Base-by-base conservation (phyloP, 2,888 invertebrate genomes). In the Drosophila ustulata region DNA sequence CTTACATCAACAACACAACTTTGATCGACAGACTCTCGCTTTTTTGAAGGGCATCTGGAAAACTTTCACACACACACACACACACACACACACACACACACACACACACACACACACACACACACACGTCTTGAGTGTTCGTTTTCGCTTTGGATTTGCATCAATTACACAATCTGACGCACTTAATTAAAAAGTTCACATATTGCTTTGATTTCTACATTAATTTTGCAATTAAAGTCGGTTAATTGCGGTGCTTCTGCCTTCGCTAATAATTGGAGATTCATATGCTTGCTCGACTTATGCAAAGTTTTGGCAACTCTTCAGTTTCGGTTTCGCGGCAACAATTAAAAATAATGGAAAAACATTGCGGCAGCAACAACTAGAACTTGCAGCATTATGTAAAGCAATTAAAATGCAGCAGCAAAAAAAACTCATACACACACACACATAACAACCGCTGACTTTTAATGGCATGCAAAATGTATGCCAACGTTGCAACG, bases 291-390 rank as follows among this genome's bases (percentile, higher is more conserved):
- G 32, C 39, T 52, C 18, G 46, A 50, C 23, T 65, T 75, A 46
- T 62, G 49, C 50, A 66, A 56, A 41, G 58, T 62, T 66, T 37
- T 37, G 37, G 8, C 25, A 32, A 28, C 32, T 56, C 32, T 34
- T n/a, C 9, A 13, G 39, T 45, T 32, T 45, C 25, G 30, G 46
- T 45, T 45, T 49, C 65, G 77, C 70, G 73, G 68, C 68, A 72
- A 88, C 88, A 85, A 89, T 85, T 89, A 89, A 89, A 87, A 89
- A 69, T 88, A 85, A 85, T 85, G 82, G 71, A 62, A 82, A 87
- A 72, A 71, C 65, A 69, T 61, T 71, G 82, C 71, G 65, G 66
- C 64, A 52, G 55, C 68, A 45, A 58, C 58, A 58, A 37, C 58
- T 41, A 34, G 37, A 8, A 18, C 26, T 58, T 32, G 58, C 64